Conservation (phyloP, 2,888 invertebrate species). For the Cordilura impudica region DNA sequence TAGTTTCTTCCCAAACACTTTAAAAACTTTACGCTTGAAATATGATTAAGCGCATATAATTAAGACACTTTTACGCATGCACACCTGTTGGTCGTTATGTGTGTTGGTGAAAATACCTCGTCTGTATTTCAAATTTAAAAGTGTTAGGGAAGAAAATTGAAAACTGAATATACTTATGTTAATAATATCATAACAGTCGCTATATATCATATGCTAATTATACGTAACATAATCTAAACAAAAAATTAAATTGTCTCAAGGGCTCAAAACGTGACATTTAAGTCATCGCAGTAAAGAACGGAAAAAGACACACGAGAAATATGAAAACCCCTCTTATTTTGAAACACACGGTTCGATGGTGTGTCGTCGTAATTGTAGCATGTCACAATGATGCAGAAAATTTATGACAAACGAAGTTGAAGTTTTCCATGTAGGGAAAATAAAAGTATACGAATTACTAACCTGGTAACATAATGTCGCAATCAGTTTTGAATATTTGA, state of each 20-base stretch:
- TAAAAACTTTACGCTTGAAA: slow-evolving; percentile 64
- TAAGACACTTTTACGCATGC: slow-evolving; percentile 68
- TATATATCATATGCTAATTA: slow-evolving; percentile 68
- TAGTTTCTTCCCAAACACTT: slow-evolving; percentile 33
- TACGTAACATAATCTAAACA: slow-evolving; percentile 24
- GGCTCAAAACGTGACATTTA: slow-evolving; percentile 64
- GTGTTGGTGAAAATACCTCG: not conserved
- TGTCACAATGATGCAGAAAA: slow-evolving; percentile 68
- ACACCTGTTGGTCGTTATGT: slow-evolving; percentile 64
- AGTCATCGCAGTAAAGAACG: slow-evolving; percentile 40
- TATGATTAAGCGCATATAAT: slow-evolving; percentile 65
- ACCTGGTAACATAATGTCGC: slow-evolving; percentile 27
- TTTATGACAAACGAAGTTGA: slow-evolving; percentile 66
- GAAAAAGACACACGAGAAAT: slow-evolving; percentile 20
- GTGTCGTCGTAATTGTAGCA: slow-evolving; percentile 30
- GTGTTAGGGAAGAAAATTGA: slow-evolving; percentile 15
- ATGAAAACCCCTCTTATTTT: slow-evolving; percentile 7
- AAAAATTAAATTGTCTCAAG: slow-evolving; percentile 54
- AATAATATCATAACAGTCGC: slow-evolving; percentile 67
- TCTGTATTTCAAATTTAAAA: not conserved
- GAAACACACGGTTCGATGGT: not conserved
- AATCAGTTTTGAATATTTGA: slow-evolving; percentile 5
- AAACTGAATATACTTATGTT: slow-evolving; percentile 60
- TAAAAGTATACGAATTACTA: slow-evolving; percentile 6
- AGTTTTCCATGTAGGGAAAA: slow-evolving; percentile 25